Base-by-base conservation (phyloP, 2,888 invertebrate species). In the Chromoteleia sp. region DNA sequence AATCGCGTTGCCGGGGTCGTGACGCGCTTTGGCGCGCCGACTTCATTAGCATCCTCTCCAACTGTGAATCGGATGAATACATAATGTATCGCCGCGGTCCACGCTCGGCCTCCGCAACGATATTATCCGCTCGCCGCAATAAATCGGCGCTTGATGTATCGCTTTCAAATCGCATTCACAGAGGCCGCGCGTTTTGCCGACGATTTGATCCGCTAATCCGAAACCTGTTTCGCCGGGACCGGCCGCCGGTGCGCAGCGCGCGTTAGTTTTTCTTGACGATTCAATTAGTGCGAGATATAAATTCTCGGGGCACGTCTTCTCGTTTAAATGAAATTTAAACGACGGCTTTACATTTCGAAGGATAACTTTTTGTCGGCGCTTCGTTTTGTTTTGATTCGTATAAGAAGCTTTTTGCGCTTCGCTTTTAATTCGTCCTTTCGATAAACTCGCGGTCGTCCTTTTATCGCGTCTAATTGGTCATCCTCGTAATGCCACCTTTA, bases 191-290 rank as follows among this genome's bases (percentile, higher is more conserved):
- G 39, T 81, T 73, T 67, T 61, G 76, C 81, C 73, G 71, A 50
- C 76, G 73, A 76, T 81, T 81, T 76, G 76, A 81, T 76, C 58
- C 68, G 73, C 81, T 81, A 81, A 74, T 81, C 76, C 61, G 36
- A 77, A 81, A 81, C 81, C 81, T 74, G 81, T 81, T 81, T 73
- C 45, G 10, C 39, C 56, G 36, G 43, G 7, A 7, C 56, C 41
- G 25, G 41, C 41, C 43, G 29, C 30, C 58, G 76, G 59, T 58
- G 29, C 29, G 15, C 58, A 48, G 15, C 29, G 21, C 21, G 45
- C 76, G 81, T 71, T 81, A 73, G 81, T 73, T 81, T 81, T 81
- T 73, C 81, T 81, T 71, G 73, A 81, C 81, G 73, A 77, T 76
- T 81, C 81, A 73, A 81, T 81, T 73, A 81, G 68, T 48, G 59